Evolutionary conservation across 2,888 invertebrate genomes (phyloP), one percentile per base, ranked within the genome.

Genomic region (Malthinus flaveolus): DNA sequence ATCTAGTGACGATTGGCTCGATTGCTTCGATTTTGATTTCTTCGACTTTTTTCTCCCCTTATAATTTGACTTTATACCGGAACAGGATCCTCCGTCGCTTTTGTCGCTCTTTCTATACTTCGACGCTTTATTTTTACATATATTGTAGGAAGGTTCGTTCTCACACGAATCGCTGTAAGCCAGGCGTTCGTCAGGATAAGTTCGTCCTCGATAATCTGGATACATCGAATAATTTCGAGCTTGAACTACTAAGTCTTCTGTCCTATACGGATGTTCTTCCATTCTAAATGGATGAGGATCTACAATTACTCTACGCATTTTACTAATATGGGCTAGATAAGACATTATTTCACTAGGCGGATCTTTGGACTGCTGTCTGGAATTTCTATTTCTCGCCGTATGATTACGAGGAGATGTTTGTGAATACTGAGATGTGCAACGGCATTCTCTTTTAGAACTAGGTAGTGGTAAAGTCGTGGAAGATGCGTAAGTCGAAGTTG

Each of bases 191-290:
- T 46, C 37, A 5, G 32, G 23, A 36, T 56, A 50, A 15, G 1
- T 51, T 11, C 51, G 50, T 12, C 56, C 50, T 7, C 50, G 49
- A 32, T 51, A 45, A 35, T 56, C 51, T 1, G 56, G 50, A 39
- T 34, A 46, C 45, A 51, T 51, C 13, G 45, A 50, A 12, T 39
- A 51, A 42, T 15, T n/a, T 31, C 37, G 50, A 9, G 56, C 51
- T 46, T 56, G 51, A 9, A 15, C n/a, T 7, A 37, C 34, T 31
- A 49, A 15, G 31, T 55, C 55, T 8, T 37, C 10, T 6, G 5
- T 32, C 5, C 13, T 33, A 13, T 34, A 32, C 0, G 39, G 37
- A 1, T 11, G 4, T 8, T 35, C 36, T 36, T 31, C 23, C 15
- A 15, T 46, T 36, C 45, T 45, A 3, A 32, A 32, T 1, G 31